These are phyloP conservation scores for Drosophila biarmipes DNA, from an alignment of 1,140 invertebrate species.

Conservation along the genomic window DNA sequence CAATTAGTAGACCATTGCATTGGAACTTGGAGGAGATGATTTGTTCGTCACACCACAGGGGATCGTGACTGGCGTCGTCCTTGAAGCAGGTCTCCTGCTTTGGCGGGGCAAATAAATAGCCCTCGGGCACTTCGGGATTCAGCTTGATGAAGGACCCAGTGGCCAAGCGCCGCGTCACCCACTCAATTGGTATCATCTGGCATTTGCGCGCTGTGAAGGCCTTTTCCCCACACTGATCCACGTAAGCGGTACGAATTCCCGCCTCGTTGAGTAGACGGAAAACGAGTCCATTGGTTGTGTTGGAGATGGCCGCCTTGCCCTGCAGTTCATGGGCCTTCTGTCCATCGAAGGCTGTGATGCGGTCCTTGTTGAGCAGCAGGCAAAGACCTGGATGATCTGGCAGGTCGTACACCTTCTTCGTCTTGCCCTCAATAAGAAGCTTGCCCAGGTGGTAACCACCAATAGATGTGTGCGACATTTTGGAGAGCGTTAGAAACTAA, in stretches of 20 bases:
- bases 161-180: conserved; percentile 96
- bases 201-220: conserved; percentile 95
- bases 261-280: conserved; percentile 94
- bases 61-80: conserved; percentile 99
- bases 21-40: conserved; percentile 93
- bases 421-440: conserved; percentile 96
- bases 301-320: conserved; percentile 97
- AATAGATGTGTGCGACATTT: conserved; percentile 57
- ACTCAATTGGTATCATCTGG: conserved; percentile 99
- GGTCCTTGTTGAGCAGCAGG: conserved; percentile 94
- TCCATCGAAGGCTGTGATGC: conserved; percentile 98
- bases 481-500: neutral
- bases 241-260: conserved; percentile 95
- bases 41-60: conserved; percentile 98
- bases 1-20: conserved; percentile 90
- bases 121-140: conserved; percentile 95
- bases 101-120: conserved; percentile 90
- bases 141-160: conserved; percentile 97
- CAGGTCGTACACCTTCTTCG: conserved; percentile 95
- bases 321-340: conserved; percentile 93
- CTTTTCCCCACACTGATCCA: conserved; percentile 89
- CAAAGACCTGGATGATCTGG: conserved; percentile 88
- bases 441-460: conserved; percentile 89
- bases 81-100: conserved; percentile 97
- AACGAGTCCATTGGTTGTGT: conserved; percentile 94